Conservation (phyloP, 2,797 vertebrate genomes). For the Hippopotamyrus pictus region DNA sequence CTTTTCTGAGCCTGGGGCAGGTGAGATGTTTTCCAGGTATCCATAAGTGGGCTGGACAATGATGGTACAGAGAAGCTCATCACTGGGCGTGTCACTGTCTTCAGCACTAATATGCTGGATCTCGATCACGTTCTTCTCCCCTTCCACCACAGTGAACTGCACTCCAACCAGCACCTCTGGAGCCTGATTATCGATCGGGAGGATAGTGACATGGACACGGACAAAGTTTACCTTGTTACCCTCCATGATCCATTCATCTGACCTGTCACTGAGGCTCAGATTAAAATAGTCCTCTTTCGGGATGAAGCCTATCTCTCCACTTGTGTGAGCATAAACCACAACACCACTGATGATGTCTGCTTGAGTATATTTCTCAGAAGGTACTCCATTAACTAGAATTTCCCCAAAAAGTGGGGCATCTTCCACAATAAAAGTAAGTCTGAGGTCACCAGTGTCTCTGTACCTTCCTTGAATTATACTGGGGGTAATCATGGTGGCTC, state of each 20-base stretch:
- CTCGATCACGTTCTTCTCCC: constrained; percentile 73
- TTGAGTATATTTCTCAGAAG: constrained; percentile 77
- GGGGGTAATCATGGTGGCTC: constrained; percentile 82
- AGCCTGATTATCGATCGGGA: constrained; percentile 85
- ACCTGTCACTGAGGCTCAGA: constrained; percentile 82
- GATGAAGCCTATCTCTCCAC: constrained; percentile 79
- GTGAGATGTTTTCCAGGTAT: constrained; percentile 91
- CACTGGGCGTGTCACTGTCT: constrained; percentile 76
- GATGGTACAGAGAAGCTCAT: constrained; percentile 89
- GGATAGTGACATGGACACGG: constrained; percentile 84
- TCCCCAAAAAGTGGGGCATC: constrained; percentile 72
- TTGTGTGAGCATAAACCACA: constrained; percentile 80
- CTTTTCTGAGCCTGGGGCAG: constrained; percentile 91
- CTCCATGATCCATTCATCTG: constrained; percentile 82
- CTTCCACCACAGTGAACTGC: constrained; percentile 73
- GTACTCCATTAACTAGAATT: constrained; percentile 76
- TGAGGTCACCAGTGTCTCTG: constrained; percentile 79
- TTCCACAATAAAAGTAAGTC: constrained; percentile 84
- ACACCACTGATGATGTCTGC: constrained; percentile 82
- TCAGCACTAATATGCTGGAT: constrained; percentile 69
- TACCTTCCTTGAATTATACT: constrained; percentile 79
- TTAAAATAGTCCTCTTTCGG: constrained; percentile 85
- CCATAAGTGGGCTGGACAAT: constrained; percentile 83
- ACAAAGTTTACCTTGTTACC: constrained; percentile 78
- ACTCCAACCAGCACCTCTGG: constrained; percentile 76